These are phyloP conservation scores for Drosophila fungiperda DNA, from an alignment of 2,888 invertebrate genomes.

Conservation along the genomic window DNA sequence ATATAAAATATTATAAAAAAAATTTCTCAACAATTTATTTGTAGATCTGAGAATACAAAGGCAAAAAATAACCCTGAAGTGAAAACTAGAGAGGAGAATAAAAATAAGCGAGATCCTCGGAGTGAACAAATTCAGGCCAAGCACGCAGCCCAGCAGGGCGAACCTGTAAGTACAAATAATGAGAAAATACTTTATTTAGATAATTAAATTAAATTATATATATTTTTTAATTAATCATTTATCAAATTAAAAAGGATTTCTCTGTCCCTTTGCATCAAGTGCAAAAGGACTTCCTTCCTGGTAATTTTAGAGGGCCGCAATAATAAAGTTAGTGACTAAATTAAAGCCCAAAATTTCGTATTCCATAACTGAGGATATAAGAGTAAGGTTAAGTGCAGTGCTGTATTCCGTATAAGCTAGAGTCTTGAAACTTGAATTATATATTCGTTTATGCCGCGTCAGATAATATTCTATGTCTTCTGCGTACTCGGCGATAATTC, in stretches of 20 bases:
- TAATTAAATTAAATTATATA: background rate
- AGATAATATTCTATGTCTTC: background rate
- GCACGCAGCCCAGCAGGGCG: conserved; percentile 88
- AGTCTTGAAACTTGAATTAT: background rate
- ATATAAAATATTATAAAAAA: conserved; percentile 10
- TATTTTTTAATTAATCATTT: background rate
- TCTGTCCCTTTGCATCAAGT: background rate
- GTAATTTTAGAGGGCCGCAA: background rate
- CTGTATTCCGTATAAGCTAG: background rate
- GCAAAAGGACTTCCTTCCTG: background rate
- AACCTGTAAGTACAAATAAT: conserved; percentile 87
- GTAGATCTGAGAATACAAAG: conserved; percentile 56
- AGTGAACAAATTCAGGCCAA: conserved; percentile 88
- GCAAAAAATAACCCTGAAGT: conserved; percentile 47
- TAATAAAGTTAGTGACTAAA: background rate
- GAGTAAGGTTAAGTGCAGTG: background rate
- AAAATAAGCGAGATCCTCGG: conserved; percentile 81
- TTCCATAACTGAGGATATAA: background rate
- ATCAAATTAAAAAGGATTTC: background rate
- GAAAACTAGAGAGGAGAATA: conserved; percentile 82
- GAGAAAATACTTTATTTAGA: background rate
- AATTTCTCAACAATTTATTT: conserved; percentile 14
- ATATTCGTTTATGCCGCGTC: background rate
- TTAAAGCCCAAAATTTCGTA: background rate
- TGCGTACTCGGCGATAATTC: background rate